Base-by-base conservation (phyloP, 2,113 vertebrate species). In the Anolis sagrei region DNA sequence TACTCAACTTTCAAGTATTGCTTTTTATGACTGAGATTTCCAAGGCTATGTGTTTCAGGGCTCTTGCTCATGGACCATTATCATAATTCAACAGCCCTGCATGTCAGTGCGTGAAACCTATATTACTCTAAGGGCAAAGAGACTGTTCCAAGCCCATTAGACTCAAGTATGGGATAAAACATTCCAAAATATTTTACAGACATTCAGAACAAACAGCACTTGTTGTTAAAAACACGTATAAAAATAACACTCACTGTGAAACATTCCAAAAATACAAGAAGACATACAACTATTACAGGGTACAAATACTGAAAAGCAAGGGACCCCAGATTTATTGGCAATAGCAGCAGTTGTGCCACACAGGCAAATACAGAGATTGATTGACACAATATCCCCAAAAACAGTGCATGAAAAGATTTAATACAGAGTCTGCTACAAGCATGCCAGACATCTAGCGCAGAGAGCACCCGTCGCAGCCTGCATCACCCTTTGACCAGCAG, bases 101-200 rank as follows among this genome's bases (percentile, higher is more conserved):
- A 10, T 13, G 27, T 64, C 29, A 32, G 10, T 44, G 27, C n/a
- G 44, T 25, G 66, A 82, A 32, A 21, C 10, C 49, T 11, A 72
- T 14, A 32, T 70, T 10, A n/a, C 39, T 48, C 14, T 49, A 48
- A 69, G 54, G 34, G 82, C 86, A 88, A 81, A 75, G 87, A 90
- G 91, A 92, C 95, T 95, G 94, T 94, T 94, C 92, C 95, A 93
- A 95, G 94, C 85, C 90, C 44, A 93, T 86, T 89, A 74, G 92
- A 64, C 69, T 88, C 76, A 81, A 36, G 21, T 87, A 70, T 90
- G 83, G 70, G 61, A 5, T 89, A 78, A 72, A 75, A 85, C 85
- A 86, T 86, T 91, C 5, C 7, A 91, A 91, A 93, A 95, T 64
- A 90, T 91, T 84, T 92, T 92, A 94, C 90, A 94, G 89, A 93